phyloP scores from a whole-genome alignment of 2,113 vertebrate species.

The Pelmatolapia mariae region DNA sequence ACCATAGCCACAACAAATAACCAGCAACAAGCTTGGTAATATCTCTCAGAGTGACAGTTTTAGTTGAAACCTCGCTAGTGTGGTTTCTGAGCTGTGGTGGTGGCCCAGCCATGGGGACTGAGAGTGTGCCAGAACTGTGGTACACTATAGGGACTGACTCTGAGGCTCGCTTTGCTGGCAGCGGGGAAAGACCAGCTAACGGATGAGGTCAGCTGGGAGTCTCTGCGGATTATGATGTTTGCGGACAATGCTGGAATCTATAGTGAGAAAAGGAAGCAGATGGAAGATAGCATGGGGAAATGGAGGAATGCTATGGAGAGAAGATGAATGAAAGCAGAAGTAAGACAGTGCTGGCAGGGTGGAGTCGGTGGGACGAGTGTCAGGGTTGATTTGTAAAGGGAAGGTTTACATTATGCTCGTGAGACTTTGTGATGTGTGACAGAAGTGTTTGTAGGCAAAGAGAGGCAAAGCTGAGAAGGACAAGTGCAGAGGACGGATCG shows the following conservation, averaged over 20 bases:
- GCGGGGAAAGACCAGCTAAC: not conserved
- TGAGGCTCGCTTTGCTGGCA: not conserved
- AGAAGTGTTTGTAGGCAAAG: not conserved
- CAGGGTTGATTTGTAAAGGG: not conserved
- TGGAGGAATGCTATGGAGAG: not conserved
- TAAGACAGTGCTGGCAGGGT: not conserved
- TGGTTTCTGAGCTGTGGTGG: not conserved
- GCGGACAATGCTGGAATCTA: not conserved
- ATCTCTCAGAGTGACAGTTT: not conserved
- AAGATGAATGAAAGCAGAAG: not conserved
- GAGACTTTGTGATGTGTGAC: not conserved
- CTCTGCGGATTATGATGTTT: not conserved
- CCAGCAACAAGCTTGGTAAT: not conserved
- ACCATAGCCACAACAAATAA: not conserved
- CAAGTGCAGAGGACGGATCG: not conserved
- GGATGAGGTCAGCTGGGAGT: not conserved
- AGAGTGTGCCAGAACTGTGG: not conserved
- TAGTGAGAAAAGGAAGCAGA: not conserved
- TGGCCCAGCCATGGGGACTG: fast-evolving
- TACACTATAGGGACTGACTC: not conserved
- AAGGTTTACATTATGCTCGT: not conserved
- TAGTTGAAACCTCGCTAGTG: not conserved
- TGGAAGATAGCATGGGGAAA: not conserved
- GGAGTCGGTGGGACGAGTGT: not conserved
- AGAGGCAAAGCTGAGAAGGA: not conserved